A percentile compares a stretch with the other conserved stretches of the same genome.
phyloP scores from a whole-genome alignment of 2,113 vertebrate genomes.

The Rhadina sibilatrix region DNA sequence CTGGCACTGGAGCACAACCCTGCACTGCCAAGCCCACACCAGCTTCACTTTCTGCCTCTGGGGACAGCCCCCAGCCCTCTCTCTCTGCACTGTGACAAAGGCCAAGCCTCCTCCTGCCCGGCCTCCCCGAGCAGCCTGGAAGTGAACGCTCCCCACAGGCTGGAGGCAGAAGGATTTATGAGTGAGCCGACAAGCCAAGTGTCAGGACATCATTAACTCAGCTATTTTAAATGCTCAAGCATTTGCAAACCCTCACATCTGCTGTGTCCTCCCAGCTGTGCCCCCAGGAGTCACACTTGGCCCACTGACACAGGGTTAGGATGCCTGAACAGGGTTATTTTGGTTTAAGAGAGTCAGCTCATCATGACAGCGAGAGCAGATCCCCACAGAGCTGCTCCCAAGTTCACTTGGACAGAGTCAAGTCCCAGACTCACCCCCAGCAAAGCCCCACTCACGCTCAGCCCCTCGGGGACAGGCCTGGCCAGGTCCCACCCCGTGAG shows the following conservation, averaged over 20 bases:
- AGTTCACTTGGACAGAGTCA: background rate
- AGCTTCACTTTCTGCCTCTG: background rate
- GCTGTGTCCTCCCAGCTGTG: background rate
- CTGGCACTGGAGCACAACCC: background rate
- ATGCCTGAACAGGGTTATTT: background rate
- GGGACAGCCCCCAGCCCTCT: background rate
- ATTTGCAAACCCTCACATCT: background rate
- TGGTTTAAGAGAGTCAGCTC: background rate
- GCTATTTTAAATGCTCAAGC: background rate
- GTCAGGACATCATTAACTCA: background rate
- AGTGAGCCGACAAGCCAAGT: accelerated
- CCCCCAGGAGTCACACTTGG: background rate
- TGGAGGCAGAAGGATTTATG: background rate
- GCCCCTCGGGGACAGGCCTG: accelerated
- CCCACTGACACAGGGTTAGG: background rate
- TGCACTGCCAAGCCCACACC: background rate
- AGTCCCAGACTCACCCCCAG: background rate
- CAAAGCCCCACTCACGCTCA: background rate
- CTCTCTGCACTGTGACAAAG: background rate
- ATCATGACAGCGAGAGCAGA: background rate
- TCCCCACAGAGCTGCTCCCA: background rate
- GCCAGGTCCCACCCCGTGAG: background rate
- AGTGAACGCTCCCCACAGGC: background rate
- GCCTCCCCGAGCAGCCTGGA: background rate
- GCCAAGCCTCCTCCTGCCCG: background rate